Conservation (phyloP, 1,140 invertebrate genomes). For the Periplaneta americana region DNA sequence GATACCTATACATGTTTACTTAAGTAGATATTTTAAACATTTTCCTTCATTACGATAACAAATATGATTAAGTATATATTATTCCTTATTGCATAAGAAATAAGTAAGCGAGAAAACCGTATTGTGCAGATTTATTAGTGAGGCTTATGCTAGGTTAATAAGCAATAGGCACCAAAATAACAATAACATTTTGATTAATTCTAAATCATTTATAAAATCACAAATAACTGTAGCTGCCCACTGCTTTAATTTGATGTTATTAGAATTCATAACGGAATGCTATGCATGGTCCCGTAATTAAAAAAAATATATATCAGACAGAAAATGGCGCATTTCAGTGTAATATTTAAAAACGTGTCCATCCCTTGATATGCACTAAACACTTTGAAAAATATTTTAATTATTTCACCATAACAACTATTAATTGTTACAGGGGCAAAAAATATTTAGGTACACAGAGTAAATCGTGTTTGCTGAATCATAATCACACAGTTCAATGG, state of each 20-base stretch:
- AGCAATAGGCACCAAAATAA: neutral
- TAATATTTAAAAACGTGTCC: neutral
- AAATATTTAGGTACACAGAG: neutral
- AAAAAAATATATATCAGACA: too few relatives aligned
- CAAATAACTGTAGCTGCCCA: neutral
- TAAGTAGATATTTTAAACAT: too few relatives aligned
- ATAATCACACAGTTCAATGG: neutral
- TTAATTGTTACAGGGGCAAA: too few relatives aligned
- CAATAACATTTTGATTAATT: neutral
- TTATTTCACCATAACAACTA: too few relatives aligned
- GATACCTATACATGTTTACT: too few relatives aligned
- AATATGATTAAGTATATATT: too few relatives aligned
- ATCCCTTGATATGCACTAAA: neutral
- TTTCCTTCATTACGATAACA: too few relatives aligned
- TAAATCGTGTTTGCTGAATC: neutral
- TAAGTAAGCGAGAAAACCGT: too few relatives aligned
- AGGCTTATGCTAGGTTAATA: neutral
- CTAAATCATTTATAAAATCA: neutral
- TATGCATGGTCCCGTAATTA: neutral
- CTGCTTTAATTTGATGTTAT: neutral
- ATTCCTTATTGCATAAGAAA: too few relatives aligned
- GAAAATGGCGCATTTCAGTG: neutral
- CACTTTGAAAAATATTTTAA: neutral
- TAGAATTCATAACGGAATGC: neutral
- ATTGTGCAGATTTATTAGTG: too few relatives aligned